Evolutionary conservation across 2,797 vertebrate genomes (phyloP), one percentile per base, ranked within the genome.

Genomic region (Macropodus opercularis): DNA sequence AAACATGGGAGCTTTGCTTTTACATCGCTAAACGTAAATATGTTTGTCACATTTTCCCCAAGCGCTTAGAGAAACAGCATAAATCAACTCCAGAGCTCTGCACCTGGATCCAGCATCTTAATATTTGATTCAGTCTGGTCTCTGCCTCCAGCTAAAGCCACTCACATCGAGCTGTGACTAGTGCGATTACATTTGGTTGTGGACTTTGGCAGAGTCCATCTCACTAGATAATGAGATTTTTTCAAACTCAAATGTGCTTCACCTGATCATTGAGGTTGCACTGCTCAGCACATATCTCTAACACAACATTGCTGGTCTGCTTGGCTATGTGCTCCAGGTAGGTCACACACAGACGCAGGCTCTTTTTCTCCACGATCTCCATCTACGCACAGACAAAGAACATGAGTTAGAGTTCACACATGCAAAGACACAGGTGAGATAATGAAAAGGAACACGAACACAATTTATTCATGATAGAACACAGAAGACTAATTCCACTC

Each of bases 211-310:
- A 59, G 63, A 72, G 52, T 67, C 57, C 59, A 41, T 55, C 51
- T 53, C 0, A 6, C 26, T 38, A 29, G 36, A 61, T 72, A 63
- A 82, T 79, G 47, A 2, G 21, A 17, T 29, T 13, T 62, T 66
- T 50, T 58, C 46, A 60, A 36, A 51, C 36, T 48, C 29, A 18
- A 51, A 8, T 51, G 17, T 51, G 47, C 50, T 48, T 61, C 59
- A 98, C 96, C 95, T 97, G 92, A 56, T 98, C 92, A 0, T 92
- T 93, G 53, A 98, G 92, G 57, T 94, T 96, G 69, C 91, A 81
- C 83, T 98, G 95, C 75, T 98, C 96, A 0, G 95, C 94, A 56
- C 95, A 97, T 61, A 95, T 90, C 1, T 97, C 96, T 77, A 98
- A 77, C 54, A 95, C 60, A 2, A 93, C 93, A 56, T 21, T 42